Conservation (phyloP, 2,113 vertebrate species). For the Empidonax traillii region DNA sequence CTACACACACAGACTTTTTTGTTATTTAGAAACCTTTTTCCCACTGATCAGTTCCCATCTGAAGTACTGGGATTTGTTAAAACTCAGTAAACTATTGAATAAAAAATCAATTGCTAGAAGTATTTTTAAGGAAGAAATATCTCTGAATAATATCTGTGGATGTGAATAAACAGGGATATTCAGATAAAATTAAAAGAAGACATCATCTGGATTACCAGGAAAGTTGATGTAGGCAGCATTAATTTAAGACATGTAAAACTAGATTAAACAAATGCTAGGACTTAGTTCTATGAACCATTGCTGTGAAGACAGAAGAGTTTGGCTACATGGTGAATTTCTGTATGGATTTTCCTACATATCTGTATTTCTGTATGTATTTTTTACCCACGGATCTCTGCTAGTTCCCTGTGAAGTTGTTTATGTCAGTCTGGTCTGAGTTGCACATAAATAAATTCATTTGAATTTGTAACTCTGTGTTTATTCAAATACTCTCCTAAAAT, state of each 20-base stretch:
- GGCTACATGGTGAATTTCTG: neutral
- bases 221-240: neutral
- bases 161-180: neutral
- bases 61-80: neutral
- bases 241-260: neutral
- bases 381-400: neutral
- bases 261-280: neutral
- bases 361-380: neutral
- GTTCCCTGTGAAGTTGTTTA: neutral
- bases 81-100: neutral
- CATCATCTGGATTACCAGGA: neutral
- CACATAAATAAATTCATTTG: neutral
- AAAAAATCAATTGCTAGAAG: neutral
- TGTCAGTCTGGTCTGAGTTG: neutral
- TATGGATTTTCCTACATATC: neutral
- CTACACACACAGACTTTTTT: neutral
- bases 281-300: neutral
- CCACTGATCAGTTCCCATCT: neutral
- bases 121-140: neutral
- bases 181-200: neutral
- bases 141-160: neutral
- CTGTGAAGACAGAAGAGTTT: neutral
- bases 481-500: neutral
- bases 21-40: neutral
- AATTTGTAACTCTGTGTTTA: neutral